Base-by-base conservation (phyloP, 37 sponge, comb jelly and placozoan species). In the Agelas oroides region DNA sequence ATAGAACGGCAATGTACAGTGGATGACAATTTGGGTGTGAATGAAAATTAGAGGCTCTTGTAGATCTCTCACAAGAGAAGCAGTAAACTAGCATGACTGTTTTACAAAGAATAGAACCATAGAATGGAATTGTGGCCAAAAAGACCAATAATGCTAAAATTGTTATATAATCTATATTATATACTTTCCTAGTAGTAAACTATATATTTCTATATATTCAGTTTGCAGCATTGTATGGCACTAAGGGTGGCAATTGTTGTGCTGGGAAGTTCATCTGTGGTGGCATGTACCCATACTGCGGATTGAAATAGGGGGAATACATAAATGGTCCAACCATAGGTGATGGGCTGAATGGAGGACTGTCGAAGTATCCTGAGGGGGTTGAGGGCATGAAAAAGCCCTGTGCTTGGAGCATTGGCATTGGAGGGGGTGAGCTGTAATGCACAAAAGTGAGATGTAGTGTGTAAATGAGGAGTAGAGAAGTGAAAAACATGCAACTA, bases 321-420 rank as follows among this genome's bases (percentile, higher is more conserved):
- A 78, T 61, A 70, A 81, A 54, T 3, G 87, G 87, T 17, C 46
- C 41, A 24, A 73, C 59, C 60, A 83, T 36, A 13, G 79, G 86
- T 1, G 86, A 82, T 34, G 86, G 81, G 34, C 65, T 80, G 71
- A 81, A 80, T 37, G 91, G 86, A 65, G 79, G 73, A 40, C 80
- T 56, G 21, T 77, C 54, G 53, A 54, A 35, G 41, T 65, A 78
- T n/a, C 87, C 87, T 34, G 57, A 69, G 27, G 86, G 86, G 20
- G 84, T 78, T 13, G 81, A 36, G 1, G 87, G 77, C 28, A 69
- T 23, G 28, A 82, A 73, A 46, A 74, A 74, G 8, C 84, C 84
- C 41, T 84, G 74, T 14, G 84, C 54, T 35, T 73, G 84, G 13
- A 84, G 32, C 64, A 84, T 59, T 36, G 40, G 74, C 40, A 73